Conservation (phyloP, 2,797 vertebrate genomes). For the Iguana delicatissima region DNA sequence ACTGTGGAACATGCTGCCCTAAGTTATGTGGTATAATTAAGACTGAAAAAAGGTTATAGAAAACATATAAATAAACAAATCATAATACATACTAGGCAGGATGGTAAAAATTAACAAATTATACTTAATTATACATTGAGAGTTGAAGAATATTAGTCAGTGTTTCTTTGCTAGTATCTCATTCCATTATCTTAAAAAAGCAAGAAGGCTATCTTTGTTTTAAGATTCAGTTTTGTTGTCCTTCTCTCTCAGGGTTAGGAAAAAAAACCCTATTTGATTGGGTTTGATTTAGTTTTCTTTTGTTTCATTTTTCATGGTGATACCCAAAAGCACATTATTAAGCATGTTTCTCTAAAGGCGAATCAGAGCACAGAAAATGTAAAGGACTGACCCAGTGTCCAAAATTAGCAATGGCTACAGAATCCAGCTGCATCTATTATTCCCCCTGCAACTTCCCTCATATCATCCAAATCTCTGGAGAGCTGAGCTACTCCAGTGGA, state of each 20-base stretch:
- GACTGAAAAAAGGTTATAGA: neutral
- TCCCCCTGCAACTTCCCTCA: neutral
- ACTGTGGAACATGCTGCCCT: slow-evolving; percentile 9
- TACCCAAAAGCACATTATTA: slow-evolving; percentile 63
- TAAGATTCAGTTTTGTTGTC: slow-evolving; percentile 10
- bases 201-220: neutral
- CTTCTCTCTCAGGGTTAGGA: slow-evolving; percentile 23
- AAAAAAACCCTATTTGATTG: neutral
- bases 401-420: slow-evolving; percentile 19
- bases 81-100: slow-evolving; percentile 12
- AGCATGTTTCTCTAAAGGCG: slow-evolving; percentile 32
- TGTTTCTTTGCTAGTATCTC: slow-evolving; percentile 31
- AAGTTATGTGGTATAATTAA: slow-evolving; percentile 8
- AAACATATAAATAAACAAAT: slow-evolving; percentile 18
- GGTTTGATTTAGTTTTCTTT: neutral
- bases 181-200: slow-evolving; percentile 13
- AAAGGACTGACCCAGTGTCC: slow-evolving; percentile 26
- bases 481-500: neutral
- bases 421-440: neutral
- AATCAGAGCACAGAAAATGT: slow-evolving; percentile 62
- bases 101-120: neutral
- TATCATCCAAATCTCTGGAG: neutral
- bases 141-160: slow-evolving; percentile 41
- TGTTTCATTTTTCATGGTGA: slow-evolving; percentile 26
- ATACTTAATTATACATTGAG: slow-evolving; percentile 22